Percentiles rank a stretch among this genome's conserved stretches.
phyloP scores from a whole-genome alignment of 2,113 vertebrate genomes.

The Bos javanicus region DNA sequence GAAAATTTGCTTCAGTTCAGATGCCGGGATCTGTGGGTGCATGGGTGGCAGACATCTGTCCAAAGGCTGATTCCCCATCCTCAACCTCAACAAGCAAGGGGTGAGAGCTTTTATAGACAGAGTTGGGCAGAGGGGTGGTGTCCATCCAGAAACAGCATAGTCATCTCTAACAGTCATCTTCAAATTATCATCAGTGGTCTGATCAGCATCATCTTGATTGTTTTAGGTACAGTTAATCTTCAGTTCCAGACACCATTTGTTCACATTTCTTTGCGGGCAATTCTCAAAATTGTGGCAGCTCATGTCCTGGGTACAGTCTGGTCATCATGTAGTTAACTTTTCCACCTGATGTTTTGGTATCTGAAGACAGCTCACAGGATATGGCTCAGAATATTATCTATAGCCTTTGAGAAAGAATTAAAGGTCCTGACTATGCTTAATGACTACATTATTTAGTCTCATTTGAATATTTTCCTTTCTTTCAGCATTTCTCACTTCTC shows the following conservation, averaged over 20 bases:
- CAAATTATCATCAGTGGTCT: not conserved
- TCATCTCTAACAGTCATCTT: not conserved
- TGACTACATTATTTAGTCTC: not conserved
- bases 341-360: not conserved
- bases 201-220: not conserved
- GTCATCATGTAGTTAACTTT: not conserved
- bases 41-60: not conserved
- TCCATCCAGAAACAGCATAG: not conserved
- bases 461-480: not conserved
- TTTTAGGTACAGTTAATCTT: not conserved
- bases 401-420: not conserved
- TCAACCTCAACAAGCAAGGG: not conserved
- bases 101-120: not conserved
- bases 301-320: not conserved
- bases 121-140: not conserved
- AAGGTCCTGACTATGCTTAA: not conserved
- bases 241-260: not conserved
- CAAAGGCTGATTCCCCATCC: not conserved
- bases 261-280: fast-evolving
- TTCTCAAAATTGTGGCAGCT: not conserved
- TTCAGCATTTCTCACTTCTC: not conserved
- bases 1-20: not conserved
- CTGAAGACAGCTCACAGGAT: not conserved
- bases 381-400: not conserved
- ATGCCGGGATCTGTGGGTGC: fast-evolving